A percentile compares a stretch with the other conserved stretches of the same genome.
These are phyloP conservation scores for Piaya cayana DNA, from an alignment of 2,113 vertebrate species.

Conservation along the genomic window DNA sequence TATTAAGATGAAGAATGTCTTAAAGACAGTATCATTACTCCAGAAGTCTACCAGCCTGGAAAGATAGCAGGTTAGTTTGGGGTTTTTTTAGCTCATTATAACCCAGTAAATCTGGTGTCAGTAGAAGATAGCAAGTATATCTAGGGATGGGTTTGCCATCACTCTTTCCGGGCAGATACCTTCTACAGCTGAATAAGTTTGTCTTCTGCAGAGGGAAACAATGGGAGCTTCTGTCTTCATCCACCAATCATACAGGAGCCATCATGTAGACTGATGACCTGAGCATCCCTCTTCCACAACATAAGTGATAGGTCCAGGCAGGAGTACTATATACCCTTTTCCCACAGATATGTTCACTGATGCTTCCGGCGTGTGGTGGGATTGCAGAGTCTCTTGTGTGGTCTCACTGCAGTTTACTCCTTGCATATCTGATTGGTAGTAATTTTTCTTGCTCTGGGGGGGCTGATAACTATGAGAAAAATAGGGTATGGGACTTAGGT, in stretches of 20 bases:
- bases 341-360: neutral
- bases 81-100: slow-evolving; percentile 41
- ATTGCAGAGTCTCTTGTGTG: neutral
- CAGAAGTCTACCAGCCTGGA: neutral
- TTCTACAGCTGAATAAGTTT: neutral
- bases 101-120: slow-evolving; percentile 36
- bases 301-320: neutral
- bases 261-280: neutral
- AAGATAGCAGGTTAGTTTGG: neutral
- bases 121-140: neutral
- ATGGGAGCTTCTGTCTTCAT: neutral
- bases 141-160: neutral
- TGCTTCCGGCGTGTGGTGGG: neutral
- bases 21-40: slow-evolving; percentile 37
- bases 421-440: neutral
- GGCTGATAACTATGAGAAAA: neutral
- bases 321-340: neutral
- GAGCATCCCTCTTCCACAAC: neutral
- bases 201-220: neutral
- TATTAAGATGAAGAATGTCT: slow-evolving; percentile 49
- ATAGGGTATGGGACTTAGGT: neutral
- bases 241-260: neutral
- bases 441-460: neutral
- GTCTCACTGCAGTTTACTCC: neutral
- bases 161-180: neutral